Percentiles rank a stretch among this genome's conserved stretches.
Conservation (phyloP, 2,113 vertebrate genomes). For the Diadophis punctatus region DNA sequence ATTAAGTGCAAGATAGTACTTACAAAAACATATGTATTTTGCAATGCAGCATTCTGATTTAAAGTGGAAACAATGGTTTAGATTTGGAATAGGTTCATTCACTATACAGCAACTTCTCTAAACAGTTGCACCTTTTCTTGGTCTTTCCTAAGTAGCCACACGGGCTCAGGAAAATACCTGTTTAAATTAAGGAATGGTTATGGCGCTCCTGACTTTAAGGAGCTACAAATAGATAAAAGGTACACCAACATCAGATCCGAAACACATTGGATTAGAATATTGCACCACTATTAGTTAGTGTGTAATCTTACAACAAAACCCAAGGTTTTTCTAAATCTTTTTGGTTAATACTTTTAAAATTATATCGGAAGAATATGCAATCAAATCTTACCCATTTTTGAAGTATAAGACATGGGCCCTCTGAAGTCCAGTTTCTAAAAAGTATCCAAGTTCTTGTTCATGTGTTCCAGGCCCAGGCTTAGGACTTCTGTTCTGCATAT, state of each 20-base stretch:
- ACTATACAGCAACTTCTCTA: not conserved
- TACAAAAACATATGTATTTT: not conserved
- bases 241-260: not conserved
- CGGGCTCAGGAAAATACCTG: not conserved
- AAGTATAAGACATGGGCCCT: slow-evolving; percentile 98
- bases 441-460: slow-evolving; percentile 96
- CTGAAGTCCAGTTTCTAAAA: slow-evolving; percentile 96
- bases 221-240: not conserved
- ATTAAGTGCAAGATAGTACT: not conserved
- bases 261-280: not conserved
- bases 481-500: slow-evolving; percentile 95
- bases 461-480: slow-evolving; percentile 89
- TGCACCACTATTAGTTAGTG: not conserved
- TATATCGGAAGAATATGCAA: slow-evolving; percentile 24
- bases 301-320: not conserved
- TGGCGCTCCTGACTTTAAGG: not conserved
- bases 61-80: not conserved
- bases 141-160: not conserved
- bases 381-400: slow-evolving; percentile 88
- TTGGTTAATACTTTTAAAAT: not conserved
- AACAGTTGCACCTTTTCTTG: not conserved
- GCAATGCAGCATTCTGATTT: not conserved
- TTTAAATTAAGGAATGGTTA: not conserved
- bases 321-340: not conserved
- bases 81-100: not conserved